Conservation (phyloP, 2,888 invertebrate species). For the Urechis unicinctus region DNA sequence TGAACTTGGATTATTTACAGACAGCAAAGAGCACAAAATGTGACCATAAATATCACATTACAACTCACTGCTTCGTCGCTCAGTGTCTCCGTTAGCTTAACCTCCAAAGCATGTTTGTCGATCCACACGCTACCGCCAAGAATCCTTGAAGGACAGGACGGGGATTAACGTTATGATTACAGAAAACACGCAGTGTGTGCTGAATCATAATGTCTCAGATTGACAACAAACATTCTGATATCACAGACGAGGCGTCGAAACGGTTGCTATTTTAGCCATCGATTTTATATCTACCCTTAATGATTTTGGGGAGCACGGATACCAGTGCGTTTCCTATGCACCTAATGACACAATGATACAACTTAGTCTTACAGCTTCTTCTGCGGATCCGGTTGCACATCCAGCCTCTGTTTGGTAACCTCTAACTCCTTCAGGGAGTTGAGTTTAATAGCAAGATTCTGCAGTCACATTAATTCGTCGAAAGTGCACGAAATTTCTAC, state of each 20-base stretch:
- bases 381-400: constrained; percentile 3
- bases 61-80: constrained; percentile 20
- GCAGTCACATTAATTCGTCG: no score
- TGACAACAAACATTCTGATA: neutral
- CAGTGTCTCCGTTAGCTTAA: constrained; percentile 21
- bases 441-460: constrained; percentile 13
- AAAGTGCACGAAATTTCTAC: no score
- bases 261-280: no score
- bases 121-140: constrained; percentile 21
- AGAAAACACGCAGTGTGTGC: neutral
- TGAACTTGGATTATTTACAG: no score
- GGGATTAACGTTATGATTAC: neutral
- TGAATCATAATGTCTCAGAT: neutral
- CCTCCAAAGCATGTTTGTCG: constrained; percentile 7
- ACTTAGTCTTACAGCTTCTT: constrained; percentile 5
- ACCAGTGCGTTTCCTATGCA: no score
- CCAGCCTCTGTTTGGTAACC: constrained; percentile 8
- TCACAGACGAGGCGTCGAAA: neutral
- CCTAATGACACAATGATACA: no score
- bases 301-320: no score
- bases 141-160: constrained; percentile 6
- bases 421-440: constrained; percentile 14
- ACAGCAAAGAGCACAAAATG: no score
- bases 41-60: no score
- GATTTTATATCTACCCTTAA: no score